Conservation (phyloP, 2,888 invertebrate species). For the Drosophila koepferae region DNA sequence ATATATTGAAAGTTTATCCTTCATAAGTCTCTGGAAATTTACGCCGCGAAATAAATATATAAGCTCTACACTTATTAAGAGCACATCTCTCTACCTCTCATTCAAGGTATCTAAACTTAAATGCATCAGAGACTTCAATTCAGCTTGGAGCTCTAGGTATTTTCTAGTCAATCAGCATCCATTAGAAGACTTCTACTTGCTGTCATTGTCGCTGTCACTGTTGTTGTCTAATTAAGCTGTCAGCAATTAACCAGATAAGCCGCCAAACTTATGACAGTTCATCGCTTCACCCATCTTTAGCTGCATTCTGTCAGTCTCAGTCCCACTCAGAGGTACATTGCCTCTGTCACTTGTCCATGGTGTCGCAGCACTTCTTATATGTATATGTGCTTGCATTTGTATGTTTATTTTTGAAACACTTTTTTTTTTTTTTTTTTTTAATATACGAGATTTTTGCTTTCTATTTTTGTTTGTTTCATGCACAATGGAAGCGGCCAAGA, state of each 20-base stretch:
- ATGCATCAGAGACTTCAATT: background rate
- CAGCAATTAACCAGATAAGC: constrained; percentile 65
- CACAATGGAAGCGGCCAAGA: constrained; percentile 43
- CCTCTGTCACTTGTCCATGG: constrained; percentile 54
- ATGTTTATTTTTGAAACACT: constrained; percentile 17
- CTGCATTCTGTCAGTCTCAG: constrained; percentile 15
- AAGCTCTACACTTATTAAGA: no score
- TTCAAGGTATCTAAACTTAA: no score
- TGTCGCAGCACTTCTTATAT: constrained; percentile 23
- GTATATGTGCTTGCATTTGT: constrained; percentile 8
- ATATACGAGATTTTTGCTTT: constrained; percentile 34
- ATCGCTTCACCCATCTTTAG: constrained; percentile 26
- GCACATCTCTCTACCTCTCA: no score
- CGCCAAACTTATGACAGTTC: constrained; percentile 34
- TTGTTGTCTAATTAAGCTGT: constrained; percentile 69
- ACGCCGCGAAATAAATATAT: no score
- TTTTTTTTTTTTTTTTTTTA: background rate
- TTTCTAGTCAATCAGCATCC: background rate
- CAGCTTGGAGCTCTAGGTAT: constrained; percentile 1
- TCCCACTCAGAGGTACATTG: constrained; percentile 35
- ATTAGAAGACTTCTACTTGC: background rate
- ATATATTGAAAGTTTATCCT: no score
- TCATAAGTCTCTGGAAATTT: no score
- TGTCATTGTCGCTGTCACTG: constrained; percentile 11
- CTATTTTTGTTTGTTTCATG: constrained; percentile 35